phyloP scores from a whole-genome alignment of 2,888 invertebrate species.

The Limnephilus marmoratus region DNA sequence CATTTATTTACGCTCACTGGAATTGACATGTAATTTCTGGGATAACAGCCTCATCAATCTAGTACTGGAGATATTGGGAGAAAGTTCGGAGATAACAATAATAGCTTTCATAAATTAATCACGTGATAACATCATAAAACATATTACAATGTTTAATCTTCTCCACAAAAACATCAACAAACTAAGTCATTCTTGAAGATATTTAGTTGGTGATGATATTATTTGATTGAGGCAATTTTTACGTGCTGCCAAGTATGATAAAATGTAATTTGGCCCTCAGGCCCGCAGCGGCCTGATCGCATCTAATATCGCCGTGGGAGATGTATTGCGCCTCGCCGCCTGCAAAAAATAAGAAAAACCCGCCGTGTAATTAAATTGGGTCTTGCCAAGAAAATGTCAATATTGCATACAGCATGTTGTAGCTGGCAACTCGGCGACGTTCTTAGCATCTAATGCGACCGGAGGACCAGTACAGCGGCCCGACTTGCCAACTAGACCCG shows the following conservation, averaged over 20 bases:
- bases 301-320: neutral
- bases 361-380: conserved; percentile 64
- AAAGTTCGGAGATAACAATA: too few species aligned
- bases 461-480: conserved; percentile 17
- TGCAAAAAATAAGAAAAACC: conserved; percentile 39
- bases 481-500: conserved; percentile 16
- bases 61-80: neutral
- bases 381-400: conserved; percentile 66
- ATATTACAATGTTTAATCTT: too few species aligned
- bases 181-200: neutral
- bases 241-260: conserved; percentile 4
- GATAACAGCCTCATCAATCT: neutral
- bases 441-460: conserved; percentile 56
- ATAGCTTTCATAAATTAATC: too few species aligned
- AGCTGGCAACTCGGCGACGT: conserved; percentile 60
- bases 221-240: neutral
- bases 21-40: neutral
- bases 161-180: too few species aligned
- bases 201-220: neutral
- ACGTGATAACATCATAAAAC: too few species aligned
- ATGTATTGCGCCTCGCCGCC: conserved; percentile 16
- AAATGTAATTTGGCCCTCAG: neutral
- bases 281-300: neutral
- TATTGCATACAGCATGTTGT: conserved; percentile 66
- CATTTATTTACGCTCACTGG: neutral